Evolutionary conservation across 2,113 vertebrate genomes (phyloP), one percentile per base, ranked within the genome.

Genomic region (Saguinus midas): DNA sequence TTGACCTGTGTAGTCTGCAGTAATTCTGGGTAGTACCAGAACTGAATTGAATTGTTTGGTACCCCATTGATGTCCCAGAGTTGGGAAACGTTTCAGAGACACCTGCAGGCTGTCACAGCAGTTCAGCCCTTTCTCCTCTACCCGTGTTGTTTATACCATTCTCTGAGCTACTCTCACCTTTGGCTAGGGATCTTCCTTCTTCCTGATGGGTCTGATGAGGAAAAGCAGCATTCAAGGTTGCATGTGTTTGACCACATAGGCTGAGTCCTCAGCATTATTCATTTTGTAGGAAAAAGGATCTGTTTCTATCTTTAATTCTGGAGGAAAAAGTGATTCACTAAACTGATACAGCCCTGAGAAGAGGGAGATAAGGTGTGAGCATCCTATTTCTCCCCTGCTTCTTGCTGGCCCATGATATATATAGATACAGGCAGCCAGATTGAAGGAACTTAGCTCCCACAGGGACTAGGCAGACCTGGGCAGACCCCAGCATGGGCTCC

Each of bases 101-200:
- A 27, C 3, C 25, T 35, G 17, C 52, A 89, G 3, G 17, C 35
- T 9, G 6, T 20, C 45, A 48, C 29, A 73, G 35, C 43, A 4
- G 35, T 18, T 50, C 9, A 37, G 27, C 37, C 50, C 43, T 23
- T 11, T 18, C 35, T 13, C 32, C 5, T 52, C 20, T 40, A 27
- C 13, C 35, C 0, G 1, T 8, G 3, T 18, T 61, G 58, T 61
- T 3, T 23, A 0, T 9, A 13, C 75, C 10, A 1, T 35, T n/a
- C 55, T 66, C n/a, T 75, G 50, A 50, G 50, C 3, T 50, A 57
- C 55, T 57, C 55, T 8, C 55, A 57, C 21, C 55, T 57, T 43
- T 20, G 27, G 27, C 55, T n/a, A 8, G 27, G 27, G 0, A 20
- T 45, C 20, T 83, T 83, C 50, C 55, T 45, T 45, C 57, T 55